These are phyloP conservation scores for Drosophila takahashii DNA, from an alignment of 1,140 invertebrate species.

Conservation along the genomic window DNA sequence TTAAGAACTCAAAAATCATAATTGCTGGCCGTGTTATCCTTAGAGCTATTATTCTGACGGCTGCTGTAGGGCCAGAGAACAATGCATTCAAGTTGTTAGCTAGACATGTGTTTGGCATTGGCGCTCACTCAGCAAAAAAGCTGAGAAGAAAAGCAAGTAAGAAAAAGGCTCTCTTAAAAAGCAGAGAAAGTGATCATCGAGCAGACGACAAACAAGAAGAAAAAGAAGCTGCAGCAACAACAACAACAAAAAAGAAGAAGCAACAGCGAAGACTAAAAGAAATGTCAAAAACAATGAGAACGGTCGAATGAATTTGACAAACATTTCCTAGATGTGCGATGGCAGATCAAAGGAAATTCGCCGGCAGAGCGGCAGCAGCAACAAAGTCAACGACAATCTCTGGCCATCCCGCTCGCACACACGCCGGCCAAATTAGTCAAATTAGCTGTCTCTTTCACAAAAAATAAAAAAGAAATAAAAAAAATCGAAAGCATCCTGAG, in stretches of 20 bases:
- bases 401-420: slow-evolving; percentile 19
- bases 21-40: background rate
- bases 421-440: slow-evolving; percentile 61
- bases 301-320: slow-evolving; percentile 84
- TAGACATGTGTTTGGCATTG: slow-evolving; percentile 48
- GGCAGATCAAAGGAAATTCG: slow-evolving; percentile 78
- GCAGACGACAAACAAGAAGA: slow-evolving; percentile 25
- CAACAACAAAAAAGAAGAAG: slow-evolving; percentile 7
- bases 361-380: slow-evolving; percentile 29
- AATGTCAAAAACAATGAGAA: slow-evolving; percentile 84
- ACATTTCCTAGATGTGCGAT: slow-evolving; percentile 84
- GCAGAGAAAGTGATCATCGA: slow-evolving; percentile 47
- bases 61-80: slow-evolving; percentile 24
- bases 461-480: slow-evolving; percentile 11
- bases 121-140: slow-evolving; percentile 21
- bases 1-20: background rate
- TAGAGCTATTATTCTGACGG: background rate
- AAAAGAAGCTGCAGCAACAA: slow-evolving; percentile 2
- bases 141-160: background rate
- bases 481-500: slow-evolving; percentile 32
- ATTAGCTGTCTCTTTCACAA: slow-evolving; percentile 55
- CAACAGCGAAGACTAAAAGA: slow-evolving; percentile 65
- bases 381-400: slow-evolving; percentile 35
- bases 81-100: slow-evolving; percentile 38
- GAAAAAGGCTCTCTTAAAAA: slow-evolving; percentile 15